Conservation (phyloP, 37 sponge, comb jelly and placozoan genomes). For the Cliona cf. orientalis region DNA sequence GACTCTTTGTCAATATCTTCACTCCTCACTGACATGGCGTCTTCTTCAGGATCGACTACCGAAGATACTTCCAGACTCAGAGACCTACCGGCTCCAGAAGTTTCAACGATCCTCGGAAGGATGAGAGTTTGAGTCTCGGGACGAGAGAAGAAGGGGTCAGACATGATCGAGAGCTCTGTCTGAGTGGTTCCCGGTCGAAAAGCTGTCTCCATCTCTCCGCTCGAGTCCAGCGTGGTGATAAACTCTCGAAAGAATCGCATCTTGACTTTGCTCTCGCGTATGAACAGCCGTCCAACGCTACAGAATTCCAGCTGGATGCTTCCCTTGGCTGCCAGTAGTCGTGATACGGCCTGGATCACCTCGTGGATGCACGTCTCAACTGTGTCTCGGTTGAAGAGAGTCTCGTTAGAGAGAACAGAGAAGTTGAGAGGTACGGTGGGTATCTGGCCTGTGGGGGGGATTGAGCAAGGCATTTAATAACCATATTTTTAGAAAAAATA, state of each 20-base stretch:
- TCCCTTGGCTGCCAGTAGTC: constrained; percentile 34
- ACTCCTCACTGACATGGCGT: not conserved
- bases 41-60: not conserved
- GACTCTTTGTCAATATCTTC: not conserved
- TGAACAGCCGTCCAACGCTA: constrained; percentile 70
- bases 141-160: constrained; percentile 25
- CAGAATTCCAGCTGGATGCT: constrained; percentile 64
- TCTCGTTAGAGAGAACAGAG: constrained; percentile 71
- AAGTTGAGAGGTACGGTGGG: constrained; percentile 84
- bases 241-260: constrained; percentile 91
- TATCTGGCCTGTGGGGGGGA: constrained; percentile 67
- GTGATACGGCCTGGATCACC: constrained; percentile 65
- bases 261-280: constrained; percentile 72
- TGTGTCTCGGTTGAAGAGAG: constrained; percentile 64
- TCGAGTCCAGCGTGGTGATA: constrained; percentile 61
- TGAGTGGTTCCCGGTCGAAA: constrained; percentile 19
- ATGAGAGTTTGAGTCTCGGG: not conserved
- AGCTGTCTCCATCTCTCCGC: constrained; percentile 62
- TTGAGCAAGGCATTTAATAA: not conserved
- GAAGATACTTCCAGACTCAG: constrained; percentile 1
- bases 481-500: constrained; percentile 6
- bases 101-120: constrained; percentile 25
- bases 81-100: not conserved
- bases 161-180: constrained; percentile 47
- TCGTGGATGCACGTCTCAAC: constrained; percentile 83